Conservation (phyloP, 2,888 invertebrate genomes). For the Ectemnius lituratus region DNA sequence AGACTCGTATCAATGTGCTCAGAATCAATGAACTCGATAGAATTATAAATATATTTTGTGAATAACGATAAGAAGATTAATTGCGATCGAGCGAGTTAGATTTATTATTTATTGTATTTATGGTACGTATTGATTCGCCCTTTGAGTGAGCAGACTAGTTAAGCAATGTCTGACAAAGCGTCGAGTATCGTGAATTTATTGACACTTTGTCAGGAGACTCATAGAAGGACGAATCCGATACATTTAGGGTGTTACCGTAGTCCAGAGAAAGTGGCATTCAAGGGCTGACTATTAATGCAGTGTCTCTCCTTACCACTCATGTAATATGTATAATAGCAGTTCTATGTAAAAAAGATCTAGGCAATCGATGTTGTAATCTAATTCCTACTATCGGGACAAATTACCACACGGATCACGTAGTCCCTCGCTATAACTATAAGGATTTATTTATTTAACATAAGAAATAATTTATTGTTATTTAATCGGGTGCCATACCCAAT, state of each 20-base stretch:
- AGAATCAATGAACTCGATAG: not conserved
- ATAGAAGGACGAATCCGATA: constrained; percentile 8
- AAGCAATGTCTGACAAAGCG: constrained; percentile 40
- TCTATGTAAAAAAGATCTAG: too few relatives aligned
- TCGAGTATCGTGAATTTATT: constrained; percentile 41
- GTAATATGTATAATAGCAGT: too few relatives aligned
- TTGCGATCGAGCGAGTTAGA: not conserved
- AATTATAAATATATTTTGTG: not conserved
- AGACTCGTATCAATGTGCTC: not conserved
- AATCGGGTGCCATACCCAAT: constrained; percentile 74
- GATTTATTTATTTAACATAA: constrained; percentile 43
- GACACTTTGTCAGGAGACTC: constrained; percentile 46
- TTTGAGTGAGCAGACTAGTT: constrained; percentile 4
- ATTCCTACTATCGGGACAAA: too few relatives aligned
- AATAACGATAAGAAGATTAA: not conserved
- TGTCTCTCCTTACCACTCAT: constrained; percentile 1
- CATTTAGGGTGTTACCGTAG: not conserved
- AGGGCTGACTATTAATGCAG: not conserved
- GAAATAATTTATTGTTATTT: constrained; percentile 60
- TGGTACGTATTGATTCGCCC: not conserved
- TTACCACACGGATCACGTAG: not conserved
- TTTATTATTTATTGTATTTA: constrained; percentile 8
- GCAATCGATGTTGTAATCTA: too few relatives aligned
- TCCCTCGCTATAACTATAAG: constrained; percentile 24
- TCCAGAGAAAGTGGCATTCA: not conserved